These are phyloP conservation scores for Hyles lineata DNA, from an alignment of 2,888 invertebrate species.

Conservation along the genomic window DNA sequence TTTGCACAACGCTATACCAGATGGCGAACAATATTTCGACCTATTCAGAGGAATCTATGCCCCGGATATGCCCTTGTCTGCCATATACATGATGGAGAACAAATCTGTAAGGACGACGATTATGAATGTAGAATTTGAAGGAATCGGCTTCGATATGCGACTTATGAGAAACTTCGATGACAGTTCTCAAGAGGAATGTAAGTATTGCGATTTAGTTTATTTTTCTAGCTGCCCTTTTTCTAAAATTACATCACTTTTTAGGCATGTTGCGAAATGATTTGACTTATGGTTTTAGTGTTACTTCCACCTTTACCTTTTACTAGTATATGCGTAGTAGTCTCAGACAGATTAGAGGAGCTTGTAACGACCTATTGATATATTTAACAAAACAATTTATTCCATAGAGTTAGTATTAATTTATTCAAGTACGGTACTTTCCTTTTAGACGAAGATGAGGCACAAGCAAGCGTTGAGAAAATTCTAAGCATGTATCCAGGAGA, in stretches of 20 bases:
- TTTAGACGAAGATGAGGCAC: constrained; percentile 61
- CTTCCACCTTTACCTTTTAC: too few species aligned
- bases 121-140: constrained; percentile 53
- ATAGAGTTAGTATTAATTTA: too few species aligned
- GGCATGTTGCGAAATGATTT: too few species aligned
- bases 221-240: too few species aligned
- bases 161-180: constrained; percentile 38
- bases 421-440: constrained; percentile 28
- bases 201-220: constrained; percentile 40
- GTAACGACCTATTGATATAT: too few species aligned
- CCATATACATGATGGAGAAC: constrained; percentile 53
- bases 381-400: too few species aligned
- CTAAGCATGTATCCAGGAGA: constrained; percentile 56
- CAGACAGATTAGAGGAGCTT: too few species aligned
- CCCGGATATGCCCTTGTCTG: constrained; percentile 35
- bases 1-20: constrained; percentile 44
- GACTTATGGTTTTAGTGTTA: too few species aligned
- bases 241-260: too few species aligned
- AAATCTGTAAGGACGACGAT: constrained; percentile 51
- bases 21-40: constrained; percentile 54
- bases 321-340: too few species aligned
- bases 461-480: constrained; percentile 52
- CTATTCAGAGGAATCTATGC: constrained; percentile 55
- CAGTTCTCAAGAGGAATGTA: constrained; percentile 55
- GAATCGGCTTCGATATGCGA: constrained; percentile 56